Percentiles rank a stretch among this genome's conserved stretches.
Evolutionary conservation across 2,888 invertebrate species (phyloP).

Genomic region (Rhodophaea formosa): DNA sequence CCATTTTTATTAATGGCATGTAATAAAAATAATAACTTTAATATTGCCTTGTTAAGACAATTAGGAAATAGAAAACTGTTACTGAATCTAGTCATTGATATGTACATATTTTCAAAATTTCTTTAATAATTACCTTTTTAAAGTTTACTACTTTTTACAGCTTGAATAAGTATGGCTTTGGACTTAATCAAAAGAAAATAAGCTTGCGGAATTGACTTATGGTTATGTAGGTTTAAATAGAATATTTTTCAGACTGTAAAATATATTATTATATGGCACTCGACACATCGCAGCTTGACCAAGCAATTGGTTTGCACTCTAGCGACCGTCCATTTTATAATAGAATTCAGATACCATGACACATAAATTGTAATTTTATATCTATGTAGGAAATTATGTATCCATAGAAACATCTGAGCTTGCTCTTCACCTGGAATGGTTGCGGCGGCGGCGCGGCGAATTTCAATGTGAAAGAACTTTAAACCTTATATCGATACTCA

Average conservation of each 20-base stretch:
- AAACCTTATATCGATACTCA: no score
- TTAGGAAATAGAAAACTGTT: slow-evolving; percentile 11
- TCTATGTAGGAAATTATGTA: background rate
- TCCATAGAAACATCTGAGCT: no score
- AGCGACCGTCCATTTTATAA: slow-evolving; percentile 49
- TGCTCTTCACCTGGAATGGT: no score
- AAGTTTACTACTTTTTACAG: background rate
- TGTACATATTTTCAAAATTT: background rate
- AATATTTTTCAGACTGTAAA: slow-evolving; percentile 2
- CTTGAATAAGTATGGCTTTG: background rate
- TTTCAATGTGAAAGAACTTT: no score
- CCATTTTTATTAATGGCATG: slow-evolving; percentile 36
- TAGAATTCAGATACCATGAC: slow-evolving; percentile 4
- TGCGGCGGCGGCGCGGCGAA: no score
- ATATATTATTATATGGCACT: slow-evolving; percentile 26
- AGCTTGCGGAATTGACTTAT: slow-evolving; percentile 14
- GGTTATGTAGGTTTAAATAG: slow-evolving; percentile 3
- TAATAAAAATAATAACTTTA: slow-evolving; percentile 20
- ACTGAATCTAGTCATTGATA: slow-evolving; percentile 22
- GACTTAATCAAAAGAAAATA: background rate
- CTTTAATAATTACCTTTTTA: background rate
- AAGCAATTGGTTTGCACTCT: slow-evolving; percentile 30
- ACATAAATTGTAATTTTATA: slow-evolving; percentile 1
- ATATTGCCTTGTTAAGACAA: slow-evolving; percentile 26
- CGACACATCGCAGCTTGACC: slow-evolving; percentile 28